Evolutionary conservation across 2,797 vertebrate genomes (phyloP).

Genomic region (Trichosurus vulpecula): DNA sequence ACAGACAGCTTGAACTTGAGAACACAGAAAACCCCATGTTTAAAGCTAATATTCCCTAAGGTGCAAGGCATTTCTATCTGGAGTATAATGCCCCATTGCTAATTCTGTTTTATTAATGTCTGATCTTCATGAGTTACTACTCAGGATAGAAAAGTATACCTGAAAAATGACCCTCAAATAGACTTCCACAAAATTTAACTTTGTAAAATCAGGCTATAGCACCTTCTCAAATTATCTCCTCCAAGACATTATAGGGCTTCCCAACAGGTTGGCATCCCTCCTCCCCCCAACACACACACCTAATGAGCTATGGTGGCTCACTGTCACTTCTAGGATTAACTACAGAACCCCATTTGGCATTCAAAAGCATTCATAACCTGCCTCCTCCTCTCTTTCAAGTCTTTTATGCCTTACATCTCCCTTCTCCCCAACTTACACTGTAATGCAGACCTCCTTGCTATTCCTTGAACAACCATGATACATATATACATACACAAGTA

Average conservation of each 20-base stretch:
- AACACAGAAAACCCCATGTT: background rate
- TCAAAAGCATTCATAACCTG: background rate
- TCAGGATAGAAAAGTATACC: constrained; percentile 14
- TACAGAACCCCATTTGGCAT: background rate
- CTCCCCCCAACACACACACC: background rate
- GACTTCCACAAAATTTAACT: constrained; percentile 3
- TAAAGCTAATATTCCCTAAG: constrained; percentile 8
- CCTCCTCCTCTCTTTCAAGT: background rate
- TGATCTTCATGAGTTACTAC: background rate
- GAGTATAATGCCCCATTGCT: background rate
- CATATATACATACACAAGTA: background rate
- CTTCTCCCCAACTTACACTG: background rate
- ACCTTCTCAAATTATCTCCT: constrained; percentile 2
- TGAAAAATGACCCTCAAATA: background rate
- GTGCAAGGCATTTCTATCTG: background rate
- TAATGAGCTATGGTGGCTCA: background rate
- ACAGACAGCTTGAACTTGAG: background rate
- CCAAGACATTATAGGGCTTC: constrained; percentile 30
- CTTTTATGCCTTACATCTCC: background rate
- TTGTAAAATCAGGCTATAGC: constrained; percentile 13
- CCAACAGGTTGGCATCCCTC: background rate
- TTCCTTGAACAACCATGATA: background rate
- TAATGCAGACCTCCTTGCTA: background rate
- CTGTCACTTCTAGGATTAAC: background rate
- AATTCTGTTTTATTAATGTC: background rate